Evolutionary conservation across 1,140 invertebrate genomes (phyloP), one percentile per base, ranked within the genome.

Genomic region (Leptinotarsa undecemlineata): DNA sequence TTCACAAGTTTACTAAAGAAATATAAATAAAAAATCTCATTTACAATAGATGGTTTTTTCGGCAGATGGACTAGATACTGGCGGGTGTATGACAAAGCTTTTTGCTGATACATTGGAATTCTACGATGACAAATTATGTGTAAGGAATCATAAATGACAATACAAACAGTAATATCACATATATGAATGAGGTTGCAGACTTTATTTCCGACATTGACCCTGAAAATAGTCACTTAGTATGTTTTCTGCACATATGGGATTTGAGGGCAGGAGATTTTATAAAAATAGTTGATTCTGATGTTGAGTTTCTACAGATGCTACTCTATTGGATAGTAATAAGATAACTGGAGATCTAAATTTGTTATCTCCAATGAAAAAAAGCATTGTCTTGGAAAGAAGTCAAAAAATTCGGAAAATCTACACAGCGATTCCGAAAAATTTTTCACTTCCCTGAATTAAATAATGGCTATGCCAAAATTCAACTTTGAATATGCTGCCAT

Each of bases 1-100:
- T 1, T 72, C 62, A 61, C 51, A 72, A 33, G 1, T 72, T 63
- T 62, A 8, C 71, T 72, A 23, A 66, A 72, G 23, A 26, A 72
- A 72, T 63, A n/a, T 61, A 72, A n/a, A n/a, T n/a, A 3, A 62
- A 72, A 64, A 72, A 72, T 72, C 21, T 72, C 71, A 72, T 66
- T 66, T 19, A 72, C 71, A 1, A 48, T 72, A 61, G 71, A 61
- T 61, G 57, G 71, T 63, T 71, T 3, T 64, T 64, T 64, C 2
- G 20, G 62, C 20, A 2, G 3, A 72, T 72, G 4, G 71, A 62
- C 48, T 63, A 72, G 0, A 72, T 62, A 72, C 71, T 62, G 71
- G 60, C 48, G 63, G 33, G 63, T 60, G 33, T 13, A 72, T 72
- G 33, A 20, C 60, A 33, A 72, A 72, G 15, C 4, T 20, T 64